phyloP scores from a whole-genome alignment of 2,888 invertebrate genomes.

The Onchidella celtica region DNA sequence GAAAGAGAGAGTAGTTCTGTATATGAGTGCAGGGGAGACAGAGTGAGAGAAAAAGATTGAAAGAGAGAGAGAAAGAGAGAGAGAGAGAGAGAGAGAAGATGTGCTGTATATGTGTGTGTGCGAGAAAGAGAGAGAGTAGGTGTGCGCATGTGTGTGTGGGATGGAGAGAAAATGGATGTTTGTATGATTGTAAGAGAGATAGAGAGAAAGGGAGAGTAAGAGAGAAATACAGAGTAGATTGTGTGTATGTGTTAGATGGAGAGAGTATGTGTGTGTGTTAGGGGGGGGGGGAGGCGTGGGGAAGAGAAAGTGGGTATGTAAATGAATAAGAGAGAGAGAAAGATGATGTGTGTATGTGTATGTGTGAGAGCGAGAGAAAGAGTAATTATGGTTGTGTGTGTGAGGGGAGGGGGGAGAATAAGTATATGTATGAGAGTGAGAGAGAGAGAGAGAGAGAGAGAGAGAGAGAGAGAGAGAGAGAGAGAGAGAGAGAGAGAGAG shows the following conservation, averaged over 20 bases:
- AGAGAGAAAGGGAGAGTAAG: not conserved
- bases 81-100: slow-evolving; percentile 7
- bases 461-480: not conserved
- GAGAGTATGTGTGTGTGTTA: not conserved
- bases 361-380: not conserved
- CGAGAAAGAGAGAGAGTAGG: not conserved
- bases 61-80: slow-evolving; percentile 19
- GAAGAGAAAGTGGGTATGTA: not conserved
- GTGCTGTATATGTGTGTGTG: not conserved
- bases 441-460: not conserved
- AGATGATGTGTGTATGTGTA: not conserved
- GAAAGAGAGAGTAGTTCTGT: not conserved
- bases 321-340: not conserved
- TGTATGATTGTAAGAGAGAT: not conserved
- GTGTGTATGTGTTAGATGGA: not conserved
- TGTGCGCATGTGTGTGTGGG: not conserved
- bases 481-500: slow-evolving; percentile 12
- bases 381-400: not conserved
- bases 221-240: not conserved
- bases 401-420: not conserved
- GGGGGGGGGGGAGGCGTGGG: not conserved
- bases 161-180: not conserved
- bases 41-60: not conserved
- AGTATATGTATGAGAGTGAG: no score
- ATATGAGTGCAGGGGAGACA: not conserved